phyloP scores from a whole-genome alignment of 2,113 vertebrate genomes.

The Gobio gobio region DNA sequence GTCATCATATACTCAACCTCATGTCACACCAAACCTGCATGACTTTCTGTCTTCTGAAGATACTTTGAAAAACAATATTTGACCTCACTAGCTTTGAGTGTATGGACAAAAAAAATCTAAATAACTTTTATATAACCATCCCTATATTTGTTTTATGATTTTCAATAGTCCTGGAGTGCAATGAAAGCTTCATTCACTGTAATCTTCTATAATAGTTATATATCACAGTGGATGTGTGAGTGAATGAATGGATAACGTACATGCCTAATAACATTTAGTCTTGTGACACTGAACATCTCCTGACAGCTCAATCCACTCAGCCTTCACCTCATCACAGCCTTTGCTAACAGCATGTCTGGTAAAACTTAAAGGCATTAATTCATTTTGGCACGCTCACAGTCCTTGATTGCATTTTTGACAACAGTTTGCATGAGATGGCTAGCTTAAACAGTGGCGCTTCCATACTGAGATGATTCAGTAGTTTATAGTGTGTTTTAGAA shows the following conservation, averaged over 20 bases:
- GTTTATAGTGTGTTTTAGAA: slow-evolving; percentile 59
- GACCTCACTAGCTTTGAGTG: background rate
- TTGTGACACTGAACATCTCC: slow-evolving; percentile 22
- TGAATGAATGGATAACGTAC: background rate
- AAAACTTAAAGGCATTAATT: slow-evolving; percentile 14
- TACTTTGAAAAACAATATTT: background rate
- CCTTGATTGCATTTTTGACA: slow-evolving; percentile 46
- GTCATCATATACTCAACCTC: background rate
- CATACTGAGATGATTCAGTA: slow-evolving; percentile 32
- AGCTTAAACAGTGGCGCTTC: slow-evolving; percentile 10
- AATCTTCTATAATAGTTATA: background rate
- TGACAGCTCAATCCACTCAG: slow-evolving; percentile 12
- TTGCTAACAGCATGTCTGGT: background rate
- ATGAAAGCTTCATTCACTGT: background rate
- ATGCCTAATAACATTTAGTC: slow-evolving; percentile 30
- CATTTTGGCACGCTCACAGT: slow-evolving; percentile 7
- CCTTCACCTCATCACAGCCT: background rate
- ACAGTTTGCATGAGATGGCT: slow-evolving; percentile 42
- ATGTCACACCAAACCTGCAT: no score
- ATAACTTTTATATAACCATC: background rate
- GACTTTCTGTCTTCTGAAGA: no score
- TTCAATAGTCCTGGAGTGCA: background rate
- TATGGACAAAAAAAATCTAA: background rate
- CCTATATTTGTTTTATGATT: background rate
- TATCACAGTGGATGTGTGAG: background rate